A percentile compares a stretch with the other conserved stretches of the same genome.
phyloP scores from a whole-genome alignment of 2,888 invertebrate species.

The Zhengitettix transpicula region DNA sequence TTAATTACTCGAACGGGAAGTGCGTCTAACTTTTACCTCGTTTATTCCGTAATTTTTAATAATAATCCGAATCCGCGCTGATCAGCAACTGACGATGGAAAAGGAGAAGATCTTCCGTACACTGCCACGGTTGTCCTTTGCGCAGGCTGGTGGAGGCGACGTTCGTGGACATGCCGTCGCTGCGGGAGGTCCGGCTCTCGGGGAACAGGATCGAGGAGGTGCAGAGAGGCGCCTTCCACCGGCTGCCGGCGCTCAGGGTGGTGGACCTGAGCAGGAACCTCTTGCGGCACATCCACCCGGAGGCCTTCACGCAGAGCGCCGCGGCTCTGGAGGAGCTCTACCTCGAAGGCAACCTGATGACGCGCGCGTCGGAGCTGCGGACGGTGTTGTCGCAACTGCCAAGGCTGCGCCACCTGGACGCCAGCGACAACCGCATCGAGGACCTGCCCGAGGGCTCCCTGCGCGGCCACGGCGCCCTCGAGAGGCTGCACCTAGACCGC shows the following conservation, averaged over 20 bases:
- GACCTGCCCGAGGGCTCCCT: slow-evolving; percentile 64
- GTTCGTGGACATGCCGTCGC: slow-evolving; percentile 57
- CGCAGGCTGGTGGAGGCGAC: slow-evolving; percentile 47
- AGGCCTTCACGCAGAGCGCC: slow-evolving; percentile 51
- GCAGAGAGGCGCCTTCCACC: slow-evolving; percentile 63
- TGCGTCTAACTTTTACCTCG: too few relatives aligned
- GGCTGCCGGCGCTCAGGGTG: slow-evolving; percentile 52
- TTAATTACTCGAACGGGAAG: too few relatives aligned
- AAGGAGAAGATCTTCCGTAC: too few relatives aligned
- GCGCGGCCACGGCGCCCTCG: slow-evolving; percentile 62
- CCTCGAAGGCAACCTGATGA: slow-evolving; percentile 58
- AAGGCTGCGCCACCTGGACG: slow-evolving; percentile 56
- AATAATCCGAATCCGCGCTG: too few relatives aligned
- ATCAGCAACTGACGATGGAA: too few relatives aligned
- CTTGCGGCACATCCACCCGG: slow-evolving; percentile 60
- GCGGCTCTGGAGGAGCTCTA: slow-evolving; percentile 52
- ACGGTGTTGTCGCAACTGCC: slow-evolving; percentile 63
- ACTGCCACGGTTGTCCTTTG: too few relatives aligned
- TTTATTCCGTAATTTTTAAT: too few relatives aligned
- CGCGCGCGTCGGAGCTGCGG: slow-evolving; percentile 54
- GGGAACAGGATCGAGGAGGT: slow-evolving; percentile 59
- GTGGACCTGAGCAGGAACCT: slow-evolving; percentile 63
- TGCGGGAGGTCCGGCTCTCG: slow-evolving; percentile 40
- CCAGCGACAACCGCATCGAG: slow-evolving; percentile 59
- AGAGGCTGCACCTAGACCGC: slow-evolving; percentile 63